These are phyloP conservation scores for Melanotaenia duboulayi DNA, from an alignment of 2,113 vertebrate species.

Conservation along the genomic window DNA sequence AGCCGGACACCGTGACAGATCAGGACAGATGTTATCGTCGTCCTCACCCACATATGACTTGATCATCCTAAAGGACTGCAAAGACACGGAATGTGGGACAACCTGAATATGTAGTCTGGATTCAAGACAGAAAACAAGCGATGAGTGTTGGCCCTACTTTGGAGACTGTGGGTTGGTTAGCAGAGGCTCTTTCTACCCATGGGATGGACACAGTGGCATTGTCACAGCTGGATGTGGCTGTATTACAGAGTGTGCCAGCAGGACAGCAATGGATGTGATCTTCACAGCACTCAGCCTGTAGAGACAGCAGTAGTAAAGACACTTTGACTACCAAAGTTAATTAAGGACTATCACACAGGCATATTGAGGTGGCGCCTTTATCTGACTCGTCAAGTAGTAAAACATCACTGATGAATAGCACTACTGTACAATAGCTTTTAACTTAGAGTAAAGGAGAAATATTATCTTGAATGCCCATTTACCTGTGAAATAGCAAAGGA, in stretches of 20 bases:
- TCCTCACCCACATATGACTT: constrained; percentile 52
- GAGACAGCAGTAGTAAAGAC: constrained; percentile 14
- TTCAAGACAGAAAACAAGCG: neutral
- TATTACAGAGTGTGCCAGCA: constrained; percentile 55
- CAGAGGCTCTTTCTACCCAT: constrained; percentile 53
- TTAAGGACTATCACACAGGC: constrained; percentile 35
- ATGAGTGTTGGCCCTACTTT: constrained; percentile 57
- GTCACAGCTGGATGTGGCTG: constrained; percentile 53
- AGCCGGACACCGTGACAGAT: constrained; percentile 71
- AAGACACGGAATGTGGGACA: neutral
- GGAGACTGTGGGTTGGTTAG: constrained; percentile 15
- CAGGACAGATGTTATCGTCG: constrained; percentile 74
- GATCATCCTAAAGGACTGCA: constrained; percentile 81
- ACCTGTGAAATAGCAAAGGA: constrained; percentile 3
- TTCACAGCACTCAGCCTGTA: constrained; percentile 82
- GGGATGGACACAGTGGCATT: constrained; percentile 65
- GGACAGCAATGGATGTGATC: constrained; percentile 83
- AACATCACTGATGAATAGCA: constrained; percentile 26
- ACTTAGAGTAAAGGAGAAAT: constrained; percentile 5
- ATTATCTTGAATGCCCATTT: constrained; percentile 47
- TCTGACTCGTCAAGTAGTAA: constrained; percentile 40
- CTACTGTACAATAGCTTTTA: constrained; percentile 21
- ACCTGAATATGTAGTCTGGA: neutral
- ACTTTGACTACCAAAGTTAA: constrained; percentile 72
- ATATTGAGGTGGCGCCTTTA: constrained; percentile 8